These are phyloP conservation scores for Ruditapes philippinarum DNA, from an alignment of 1,140 invertebrate genomes.

Conservation along the genomic window DNA sequence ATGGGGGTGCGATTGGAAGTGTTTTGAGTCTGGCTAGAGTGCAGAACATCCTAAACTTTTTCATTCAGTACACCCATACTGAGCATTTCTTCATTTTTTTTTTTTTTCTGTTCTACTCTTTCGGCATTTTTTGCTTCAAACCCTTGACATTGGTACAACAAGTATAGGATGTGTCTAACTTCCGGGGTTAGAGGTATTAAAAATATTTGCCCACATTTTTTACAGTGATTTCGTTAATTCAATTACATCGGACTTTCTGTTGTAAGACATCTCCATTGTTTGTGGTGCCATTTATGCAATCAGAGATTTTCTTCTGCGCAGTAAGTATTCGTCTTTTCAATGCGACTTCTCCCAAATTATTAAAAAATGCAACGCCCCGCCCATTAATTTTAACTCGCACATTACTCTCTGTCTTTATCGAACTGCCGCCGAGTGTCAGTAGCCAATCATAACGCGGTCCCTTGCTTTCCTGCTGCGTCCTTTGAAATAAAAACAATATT, in stretches of 20 bases:
- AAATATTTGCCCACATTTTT: background rate
- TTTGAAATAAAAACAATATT: background rate
- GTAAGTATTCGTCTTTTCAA: background rate
- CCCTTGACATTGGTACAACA: background rate
- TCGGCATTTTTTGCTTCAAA: background rate
- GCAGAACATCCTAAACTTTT: slow-evolving; percentile 22
- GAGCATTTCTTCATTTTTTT: no score
- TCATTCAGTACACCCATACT: background rate
- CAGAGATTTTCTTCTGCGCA: background rate
- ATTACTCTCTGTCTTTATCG: background rate
- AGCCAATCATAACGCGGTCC: background rate
- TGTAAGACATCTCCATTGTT: background rate
- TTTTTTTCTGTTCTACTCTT: background rate
- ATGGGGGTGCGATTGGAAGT: no score
- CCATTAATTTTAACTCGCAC: slow-evolving; percentile 12
- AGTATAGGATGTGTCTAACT: background rate
- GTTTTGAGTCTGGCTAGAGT: no score
- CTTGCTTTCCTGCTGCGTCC: slow-evolving; percentile 10
- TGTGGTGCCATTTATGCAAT: background rate
- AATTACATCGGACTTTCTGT: background rate
- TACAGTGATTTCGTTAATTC: background rate
- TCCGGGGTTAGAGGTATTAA: background rate
- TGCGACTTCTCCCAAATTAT: background rate
- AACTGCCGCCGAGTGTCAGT: background rate
- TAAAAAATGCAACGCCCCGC: background rate